phyloP scores from a whole-genome alignment of 2,113 vertebrate species.

The Gambusia affinis region DNA sequence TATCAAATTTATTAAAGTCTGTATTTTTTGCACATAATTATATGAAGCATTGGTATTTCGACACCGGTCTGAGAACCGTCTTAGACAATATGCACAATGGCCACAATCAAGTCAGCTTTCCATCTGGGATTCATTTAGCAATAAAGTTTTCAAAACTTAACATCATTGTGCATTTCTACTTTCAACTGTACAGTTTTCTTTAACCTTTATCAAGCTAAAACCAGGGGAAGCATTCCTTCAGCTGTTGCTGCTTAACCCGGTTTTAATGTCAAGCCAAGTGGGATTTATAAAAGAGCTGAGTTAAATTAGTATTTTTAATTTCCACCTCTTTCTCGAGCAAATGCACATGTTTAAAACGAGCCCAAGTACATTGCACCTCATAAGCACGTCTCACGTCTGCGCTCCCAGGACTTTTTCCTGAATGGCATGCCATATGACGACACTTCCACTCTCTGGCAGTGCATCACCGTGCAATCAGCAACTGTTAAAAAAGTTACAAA shows the following conservation, averaged over 20 bases:
- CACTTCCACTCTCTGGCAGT: constrained; percentile 72
- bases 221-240: neutral
- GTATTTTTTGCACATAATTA: too few relatives aligned
- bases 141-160: too few relatives aligned
- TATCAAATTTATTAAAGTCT: too few relatives aligned
- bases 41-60: too few relatives aligned
- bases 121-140: too few relatives aligned
- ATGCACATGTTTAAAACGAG: constrained; percentile 30
- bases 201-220: neutral
- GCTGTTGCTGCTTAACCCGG: neutral
- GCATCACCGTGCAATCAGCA: constrained; percentile 61
- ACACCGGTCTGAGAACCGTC: too few relatives aligned
- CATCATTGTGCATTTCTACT: neutral
- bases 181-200: neutral
- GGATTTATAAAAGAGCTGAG: constrained; percentile 11
- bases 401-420: constrained; percentile 51
- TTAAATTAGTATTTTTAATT: constrained; percentile 20
- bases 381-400: constrained; percentile 48
- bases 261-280: neutral
- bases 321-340: constrained; percentile 31
- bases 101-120: too few relatives aligned
- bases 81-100: too few relatives aligned
- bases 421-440: constrained; percentile 66
- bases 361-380: constrained; percentile 45
- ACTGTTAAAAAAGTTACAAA: constrained; percentile 70